Conservation (phyloP, 2,113 vertebrate genomes). For the Acinonyx jubatus region DNA sequence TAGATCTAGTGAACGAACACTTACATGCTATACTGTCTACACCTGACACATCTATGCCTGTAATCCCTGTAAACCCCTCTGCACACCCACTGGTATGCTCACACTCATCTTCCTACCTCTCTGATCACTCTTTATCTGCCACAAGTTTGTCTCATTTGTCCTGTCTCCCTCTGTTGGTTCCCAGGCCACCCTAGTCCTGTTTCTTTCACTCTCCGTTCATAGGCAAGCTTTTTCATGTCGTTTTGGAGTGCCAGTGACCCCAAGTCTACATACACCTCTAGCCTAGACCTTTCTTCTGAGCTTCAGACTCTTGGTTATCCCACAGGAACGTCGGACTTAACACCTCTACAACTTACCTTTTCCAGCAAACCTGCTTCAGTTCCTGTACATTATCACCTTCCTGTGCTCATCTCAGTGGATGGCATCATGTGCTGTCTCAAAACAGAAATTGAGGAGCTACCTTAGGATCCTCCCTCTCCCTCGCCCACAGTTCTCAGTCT, state of each 20-base stretch:
- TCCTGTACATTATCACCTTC: not conserved
- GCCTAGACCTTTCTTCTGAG: not conserved
- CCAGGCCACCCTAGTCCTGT: not conserved
- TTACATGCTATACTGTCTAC: not conserved
- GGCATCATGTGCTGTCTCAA: not conserved
- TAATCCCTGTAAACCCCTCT: not conserved
- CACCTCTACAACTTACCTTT: not conserved
- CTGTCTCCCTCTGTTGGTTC: not conserved
- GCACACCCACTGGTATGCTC: too few relatives aligned
- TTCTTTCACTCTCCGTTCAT: not conserved
- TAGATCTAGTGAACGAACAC: not conserved
- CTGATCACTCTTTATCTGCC: not conserved
- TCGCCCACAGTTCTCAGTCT: not conserved
- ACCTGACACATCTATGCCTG: not conserved
- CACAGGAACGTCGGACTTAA: not conserved
- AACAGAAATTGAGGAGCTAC: not conserved
- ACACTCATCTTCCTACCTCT: not conserved
- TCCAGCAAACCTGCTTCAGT: not conserved
- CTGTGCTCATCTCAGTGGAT: not conserved
- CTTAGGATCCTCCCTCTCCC: not conserved
- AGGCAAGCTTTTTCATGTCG: not conserved
- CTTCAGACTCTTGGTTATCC: not conserved
- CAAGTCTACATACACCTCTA: not conserved
- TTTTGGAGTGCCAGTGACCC: not conserved
- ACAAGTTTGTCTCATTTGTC: not conserved